Evolutionary conservation across 2,113 vertebrate genomes (phyloP), one percentile per base, ranked within the genome.

Genomic region (Promerops cafer): DNA sequence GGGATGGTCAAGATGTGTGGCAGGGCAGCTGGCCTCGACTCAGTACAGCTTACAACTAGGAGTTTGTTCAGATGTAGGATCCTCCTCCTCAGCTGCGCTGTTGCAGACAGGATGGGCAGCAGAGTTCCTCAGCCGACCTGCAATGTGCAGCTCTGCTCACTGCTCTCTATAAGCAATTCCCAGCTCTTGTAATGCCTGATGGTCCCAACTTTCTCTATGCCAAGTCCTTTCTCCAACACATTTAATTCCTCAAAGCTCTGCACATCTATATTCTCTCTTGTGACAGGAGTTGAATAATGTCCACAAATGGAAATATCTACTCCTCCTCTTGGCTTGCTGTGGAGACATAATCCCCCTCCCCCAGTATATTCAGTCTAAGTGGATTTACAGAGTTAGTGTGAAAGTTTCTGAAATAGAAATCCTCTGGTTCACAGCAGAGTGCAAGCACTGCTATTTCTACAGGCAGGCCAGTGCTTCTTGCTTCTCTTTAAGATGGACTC

Each of bases 311-410:
- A 96, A 96, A 94, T 50, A 89, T 24, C 76, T 69, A 27, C 79
- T 96, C 57, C 83, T 93, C 45, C 49, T 90, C 88, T 87, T 96
- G 96, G 93, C 92, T 95, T 86, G 71, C 79, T 72, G 11, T 42
- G 35, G 47, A 91, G 33, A 28, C 52, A 23, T 87, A 88, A 79
- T 47, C 57, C 57, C 57, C 69, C 57, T 84, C 93, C 83, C 72
- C 85, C 90, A 61, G 3, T 68, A 92, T 50, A 56, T 66, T 77
- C 83, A 56, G n/a, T 68, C 64, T 93, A 87, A 94, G 90, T 82
- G 90, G 72, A 93, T 95, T 95, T 95, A 90, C 85, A 88, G 94
- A 85, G 60, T 60, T 78, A 78, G 71, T 39, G 80, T 93, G 85
- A 81, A 60, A 88, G 75, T 59, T 92, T 86, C 64, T 94, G 92